Percentiles rank a stretch among this genome's conserved stretches.
Evolutionary conservation across 2,113 vertebrate genomes (phyloP).

Genomic region (Scophthalmus maximus): DNA sequence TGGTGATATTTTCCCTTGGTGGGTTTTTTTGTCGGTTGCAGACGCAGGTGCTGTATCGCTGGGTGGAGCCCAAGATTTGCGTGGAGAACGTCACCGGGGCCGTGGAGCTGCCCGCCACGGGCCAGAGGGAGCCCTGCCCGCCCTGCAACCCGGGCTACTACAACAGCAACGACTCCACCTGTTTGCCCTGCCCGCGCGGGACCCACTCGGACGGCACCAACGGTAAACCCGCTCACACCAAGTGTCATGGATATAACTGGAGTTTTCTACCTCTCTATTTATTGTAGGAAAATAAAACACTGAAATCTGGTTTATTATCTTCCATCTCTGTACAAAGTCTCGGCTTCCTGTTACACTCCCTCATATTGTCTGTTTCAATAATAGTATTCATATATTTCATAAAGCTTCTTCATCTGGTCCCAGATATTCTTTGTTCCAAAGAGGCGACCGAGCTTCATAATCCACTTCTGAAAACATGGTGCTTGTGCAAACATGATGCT

Average conservation of each 20-base stretch:
- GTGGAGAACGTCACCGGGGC: conserved; percentile 87
- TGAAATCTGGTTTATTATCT: too few relatives aligned
- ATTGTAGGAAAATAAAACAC: too few relatives aligned
- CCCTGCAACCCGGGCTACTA: conserved; percentile 98
- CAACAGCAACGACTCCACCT: conserved; percentile 92
- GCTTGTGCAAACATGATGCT: conserved; percentile 15
- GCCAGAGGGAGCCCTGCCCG: conserved; percentile 90
- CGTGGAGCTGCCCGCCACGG: conserved; percentile 88
- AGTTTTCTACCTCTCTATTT: too few relatives aligned
- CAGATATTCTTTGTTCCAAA: too few relatives aligned
- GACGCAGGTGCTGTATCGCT: conserved; percentile 94
- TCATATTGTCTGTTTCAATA: too few relatives aligned
- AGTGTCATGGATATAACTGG: too few relatives aligned
- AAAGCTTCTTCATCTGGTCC: background rate
- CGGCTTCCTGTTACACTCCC: too few relatives aligned
- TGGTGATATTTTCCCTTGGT: background rate
- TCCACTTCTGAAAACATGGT: too few relatives aligned
- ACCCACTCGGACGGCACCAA: conserved; percentile 91
- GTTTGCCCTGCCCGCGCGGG: conserved; percentile 89
- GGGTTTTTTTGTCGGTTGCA: conserved; percentile 55
- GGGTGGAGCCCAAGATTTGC: conserved; percentile 97
- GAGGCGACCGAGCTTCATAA: too few relatives aligned
- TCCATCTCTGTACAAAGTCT: too few relatives aligned
- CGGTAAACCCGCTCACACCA: conserved; percentile 75
- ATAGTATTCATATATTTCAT: background rate